phyloP scores from a whole-genome alignment of 2,113 vertebrate genomes.

The Mastomys coucha region DNA sequence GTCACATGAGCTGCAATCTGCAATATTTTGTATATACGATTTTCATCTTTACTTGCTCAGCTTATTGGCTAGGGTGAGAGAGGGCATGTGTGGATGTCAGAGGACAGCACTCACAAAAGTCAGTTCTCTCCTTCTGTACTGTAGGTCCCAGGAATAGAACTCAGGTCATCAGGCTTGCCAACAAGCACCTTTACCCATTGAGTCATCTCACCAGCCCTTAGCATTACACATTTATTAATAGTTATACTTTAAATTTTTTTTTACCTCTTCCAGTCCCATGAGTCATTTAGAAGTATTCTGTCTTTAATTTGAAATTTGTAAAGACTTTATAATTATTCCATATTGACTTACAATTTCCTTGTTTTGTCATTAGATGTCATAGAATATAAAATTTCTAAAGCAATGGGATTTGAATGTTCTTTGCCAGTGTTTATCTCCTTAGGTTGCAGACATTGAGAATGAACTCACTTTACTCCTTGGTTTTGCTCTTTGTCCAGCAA shows the following conservation, averaged over 20 bases:
- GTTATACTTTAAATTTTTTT: background rate
- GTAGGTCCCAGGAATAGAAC: background rate
- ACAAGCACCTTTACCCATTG: background rate
- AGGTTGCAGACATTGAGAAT: background rate
- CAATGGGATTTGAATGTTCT: background rate
- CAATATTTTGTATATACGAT: background rate
- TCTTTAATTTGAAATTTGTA: slow-evolving; percentile 22
- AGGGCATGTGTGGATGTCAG: background rate
- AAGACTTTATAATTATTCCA: background rate
- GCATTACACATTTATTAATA: background rate
- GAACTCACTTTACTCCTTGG: background rate
- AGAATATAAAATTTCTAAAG: background rate
- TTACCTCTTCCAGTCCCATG: background rate
- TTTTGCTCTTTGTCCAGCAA: background rate
- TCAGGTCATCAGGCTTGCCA: background rate
- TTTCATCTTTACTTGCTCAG: background rate
- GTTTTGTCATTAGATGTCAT: background rate
- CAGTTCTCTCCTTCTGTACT: background rate
- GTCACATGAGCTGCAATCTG: background rate
- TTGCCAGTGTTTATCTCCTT: background rate
- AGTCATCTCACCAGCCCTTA: no score
- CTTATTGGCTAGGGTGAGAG: background rate
- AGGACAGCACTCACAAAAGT: background rate
- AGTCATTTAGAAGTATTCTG: slow-evolving; percentile 20
- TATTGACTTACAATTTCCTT: background rate